These are phyloP conservation scores for Notodonta ziczac DNA, from an alignment of 2,888 invertebrate species.

Conservation along the genomic window DNA sequence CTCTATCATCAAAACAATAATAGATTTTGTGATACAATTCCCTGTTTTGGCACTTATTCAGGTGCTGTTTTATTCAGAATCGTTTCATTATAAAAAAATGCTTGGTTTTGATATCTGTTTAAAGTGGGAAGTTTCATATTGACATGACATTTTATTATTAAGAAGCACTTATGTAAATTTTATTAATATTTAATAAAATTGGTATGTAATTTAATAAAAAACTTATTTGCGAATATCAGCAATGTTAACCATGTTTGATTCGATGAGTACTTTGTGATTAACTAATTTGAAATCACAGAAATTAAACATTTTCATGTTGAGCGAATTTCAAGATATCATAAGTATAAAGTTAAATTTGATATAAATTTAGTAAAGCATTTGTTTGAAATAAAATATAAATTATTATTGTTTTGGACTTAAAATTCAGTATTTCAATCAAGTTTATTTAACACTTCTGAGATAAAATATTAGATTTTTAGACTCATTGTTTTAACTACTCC, in stretches of 20 bases:
- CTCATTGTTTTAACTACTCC: constrained; percentile 8
- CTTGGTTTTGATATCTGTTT: neutral
- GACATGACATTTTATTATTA: neutral
- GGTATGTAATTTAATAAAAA: too few species aligned
- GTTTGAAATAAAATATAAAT: neutral
- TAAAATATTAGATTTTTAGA: neutral
- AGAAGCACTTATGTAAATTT: too few species aligned
- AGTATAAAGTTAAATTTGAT: neutral
- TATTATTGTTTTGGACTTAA: neutral
- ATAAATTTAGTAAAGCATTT: neutral
- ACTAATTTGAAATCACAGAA: neutral
- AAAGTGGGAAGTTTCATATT: neutral
- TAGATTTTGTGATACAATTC: constrained; percentile 11
- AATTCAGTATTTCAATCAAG: neutral
- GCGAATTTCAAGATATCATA: neutral
- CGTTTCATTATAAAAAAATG: neutral
- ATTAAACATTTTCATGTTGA: neutral
- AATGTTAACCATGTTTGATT: neutral
- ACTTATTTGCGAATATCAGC: too few species aligned
- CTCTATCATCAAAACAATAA: constrained; percentile 51
- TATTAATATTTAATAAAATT: too few species aligned
- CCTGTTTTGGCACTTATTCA: neutral
- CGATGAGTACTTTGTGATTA: neutral
- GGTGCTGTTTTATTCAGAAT: neutral
- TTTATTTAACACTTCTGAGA: neutral